These are phyloP conservation scores for Takifugu ocellatus DNA, from an alignment of 2,797 vertebrate genomes.

Conservation along the genomic window DNA sequence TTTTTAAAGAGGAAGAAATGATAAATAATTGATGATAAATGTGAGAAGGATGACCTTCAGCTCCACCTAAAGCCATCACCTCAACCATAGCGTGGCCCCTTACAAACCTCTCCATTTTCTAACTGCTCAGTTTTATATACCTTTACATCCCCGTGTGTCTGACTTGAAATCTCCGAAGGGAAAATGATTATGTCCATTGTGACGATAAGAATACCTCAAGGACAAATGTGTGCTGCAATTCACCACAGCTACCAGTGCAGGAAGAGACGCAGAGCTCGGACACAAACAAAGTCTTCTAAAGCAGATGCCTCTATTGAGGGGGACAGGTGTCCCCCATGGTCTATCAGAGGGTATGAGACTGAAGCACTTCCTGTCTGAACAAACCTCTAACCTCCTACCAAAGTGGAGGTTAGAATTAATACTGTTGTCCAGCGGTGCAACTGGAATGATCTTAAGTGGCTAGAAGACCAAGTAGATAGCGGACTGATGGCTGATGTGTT, in stretches of 20 bases:
- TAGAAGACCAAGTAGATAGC: too few relatives aligned
- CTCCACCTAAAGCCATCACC: slow-evolving; percentile 7
- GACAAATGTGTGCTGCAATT: slow-evolving; percentile 9
- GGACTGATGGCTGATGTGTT: too few relatives aligned
- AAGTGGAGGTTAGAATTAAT: too few relatives aligned
- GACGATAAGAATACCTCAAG: slow-evolving; percentile 17
- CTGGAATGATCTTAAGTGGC: too few relatives aligned
- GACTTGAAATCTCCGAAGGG: slow-evolving; percentile 15
- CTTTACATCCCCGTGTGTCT: slow-evolving; percentile 17
- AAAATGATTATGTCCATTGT: slow-evolving; percentile 4
- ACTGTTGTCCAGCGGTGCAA: too few relatives aligned
- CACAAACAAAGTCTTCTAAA: slow-evolving; percentile 11
- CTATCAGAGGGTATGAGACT: slow-evolving; percentile 9
- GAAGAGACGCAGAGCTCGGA: slow-evolving; percentile 37
- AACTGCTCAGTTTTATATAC: slow-evolving; percentile 1
- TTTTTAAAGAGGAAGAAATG: too few relatives aligned
- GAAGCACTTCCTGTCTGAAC: neutral
- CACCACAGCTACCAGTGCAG: slow-evolving; percentile 14
- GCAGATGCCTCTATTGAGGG: slow-evolving; percentile 13
- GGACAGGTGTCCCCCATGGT: slow-evolving; percentile 11
- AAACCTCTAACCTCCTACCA: too few relatives aligned
- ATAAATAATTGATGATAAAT: neutral
- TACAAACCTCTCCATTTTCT: neutral
- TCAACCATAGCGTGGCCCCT: neutral
- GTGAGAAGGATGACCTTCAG: slow-evolving; percentile 23